Conservation (phyloP, 2,888 invertebrate genomes). For the Drosophila mayaguana region DNA sequence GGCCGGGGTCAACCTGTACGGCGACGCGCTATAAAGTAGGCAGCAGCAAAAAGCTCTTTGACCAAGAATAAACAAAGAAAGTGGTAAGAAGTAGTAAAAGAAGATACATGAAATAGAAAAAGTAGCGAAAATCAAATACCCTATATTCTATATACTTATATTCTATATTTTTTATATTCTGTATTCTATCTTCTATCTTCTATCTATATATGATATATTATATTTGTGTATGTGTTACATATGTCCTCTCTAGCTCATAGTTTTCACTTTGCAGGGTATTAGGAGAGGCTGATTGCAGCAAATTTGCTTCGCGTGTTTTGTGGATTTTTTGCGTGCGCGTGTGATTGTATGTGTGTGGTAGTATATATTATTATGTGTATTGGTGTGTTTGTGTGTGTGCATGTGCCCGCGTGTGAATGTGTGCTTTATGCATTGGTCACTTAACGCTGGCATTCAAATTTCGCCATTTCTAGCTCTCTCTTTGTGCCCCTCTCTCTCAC, state of each 20-base stretch:
- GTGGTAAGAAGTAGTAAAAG: neutral
- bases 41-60: conserved; percentile 30
- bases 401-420: neutral
- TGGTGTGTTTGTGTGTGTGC: neutral
- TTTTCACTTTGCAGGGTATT: neutral
- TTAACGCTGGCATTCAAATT: conserved; percentile 70
- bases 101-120: neutral
- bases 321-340: conserved; percentile 38
- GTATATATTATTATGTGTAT: neutral
- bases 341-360: conserved; percentile 2
- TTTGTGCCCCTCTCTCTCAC: neutral
- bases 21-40: conserved; percentile 10
- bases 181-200: neutral
- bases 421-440: conserved; percentile 48
- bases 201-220: neutral
- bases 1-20: conserved; percentile 9
- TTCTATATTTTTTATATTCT: neutral
- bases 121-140: neutral
- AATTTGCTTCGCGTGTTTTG: conserved; percentile 60
- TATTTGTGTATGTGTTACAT: neutral
- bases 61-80: conserved; percentile 36
- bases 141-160: neutral
- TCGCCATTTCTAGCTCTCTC: conserved; percentile 28
- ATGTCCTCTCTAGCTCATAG: neutral
- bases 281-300: conserved; percentile 63